These are phyloP conservation scores for Apotomis turbidana DNA, from an alignment of 2,888 invertebrate genomes.

Conservation along the genomic window DNA sequence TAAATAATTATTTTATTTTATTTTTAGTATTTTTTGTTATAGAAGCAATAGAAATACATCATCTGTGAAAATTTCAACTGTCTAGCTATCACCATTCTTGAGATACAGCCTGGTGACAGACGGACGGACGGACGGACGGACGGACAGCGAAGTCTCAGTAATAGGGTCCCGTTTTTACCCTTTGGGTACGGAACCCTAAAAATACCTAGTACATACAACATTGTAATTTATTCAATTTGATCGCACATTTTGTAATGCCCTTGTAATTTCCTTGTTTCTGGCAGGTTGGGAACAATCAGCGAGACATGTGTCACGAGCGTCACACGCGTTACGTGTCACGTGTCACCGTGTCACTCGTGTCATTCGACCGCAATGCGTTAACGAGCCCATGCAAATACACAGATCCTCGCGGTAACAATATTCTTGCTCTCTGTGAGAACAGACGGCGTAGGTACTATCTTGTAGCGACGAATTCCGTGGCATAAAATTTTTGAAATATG, in stretches of 20 bases:
- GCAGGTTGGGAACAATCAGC: conserved; percentile 64
- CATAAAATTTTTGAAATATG: no score
- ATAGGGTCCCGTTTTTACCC: no score
- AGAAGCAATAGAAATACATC: no score
- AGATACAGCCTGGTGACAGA: no score
- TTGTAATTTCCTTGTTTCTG: conserved; percentile 32
- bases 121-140: no score
- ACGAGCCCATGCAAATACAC: conserved; percentile 81
- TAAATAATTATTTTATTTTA: no score
- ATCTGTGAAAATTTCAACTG: no score
- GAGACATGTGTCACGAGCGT: conserved; percentile 53
- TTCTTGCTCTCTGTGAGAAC: conserved; percentile 52
- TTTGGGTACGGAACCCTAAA: no score
- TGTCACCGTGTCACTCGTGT: conserved; percentile 52
- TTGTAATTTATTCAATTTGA: conserved; percentile 16
- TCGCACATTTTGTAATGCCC: conserved; percentile 22
- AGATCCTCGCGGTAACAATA: conserved; percentile 71
- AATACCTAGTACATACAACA: no score
- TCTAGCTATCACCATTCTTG: no score
- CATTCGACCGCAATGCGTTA: conserved; percentile 76
- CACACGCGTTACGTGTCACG: neutral
- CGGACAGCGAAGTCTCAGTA: no score
- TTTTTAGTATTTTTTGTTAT: no score
- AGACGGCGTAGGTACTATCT: conserved; percentile 47
- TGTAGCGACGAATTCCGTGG: conserved; percentile 52